phyloP scores from a whole-genome alignment of 1,140 invertebrate species.

The Chymomyza costata region DNA sequence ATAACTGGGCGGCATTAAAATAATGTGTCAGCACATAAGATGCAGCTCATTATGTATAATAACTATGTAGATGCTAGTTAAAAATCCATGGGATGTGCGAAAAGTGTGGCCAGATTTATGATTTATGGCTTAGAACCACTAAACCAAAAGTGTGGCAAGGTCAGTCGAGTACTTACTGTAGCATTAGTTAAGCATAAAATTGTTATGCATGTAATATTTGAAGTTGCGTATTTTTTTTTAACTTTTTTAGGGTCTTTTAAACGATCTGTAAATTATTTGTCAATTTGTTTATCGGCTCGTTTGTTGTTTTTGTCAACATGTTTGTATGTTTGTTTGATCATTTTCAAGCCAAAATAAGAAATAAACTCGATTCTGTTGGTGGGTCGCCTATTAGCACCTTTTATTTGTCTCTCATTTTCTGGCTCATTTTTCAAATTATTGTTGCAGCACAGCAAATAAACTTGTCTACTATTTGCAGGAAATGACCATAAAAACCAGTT shows the following conservation, averaged over 20 bases:
- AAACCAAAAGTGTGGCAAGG: conserved; percentile 26
- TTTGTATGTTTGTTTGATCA: too few relatives aligned
- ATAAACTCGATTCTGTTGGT: conserved; percentile 44
- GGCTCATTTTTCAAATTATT: conserved; percentile 32
- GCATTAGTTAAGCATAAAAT: conserved; percentile 37
- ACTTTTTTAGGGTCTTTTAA: too few relatives aligned
- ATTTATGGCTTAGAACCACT: too few relatives aligned
- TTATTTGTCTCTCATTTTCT: conserved; percentile 16
- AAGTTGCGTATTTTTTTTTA: too few relatives aligned
- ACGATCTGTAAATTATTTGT: too few relatives aligned
- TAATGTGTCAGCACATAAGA: conserved; percentile 35
- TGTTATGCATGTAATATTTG: conserved; percentile 13
- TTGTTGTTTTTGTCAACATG: too few relatives aligned
- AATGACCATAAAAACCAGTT: conserved; percentile 55
- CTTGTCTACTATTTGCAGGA: conserved; percentile 40
- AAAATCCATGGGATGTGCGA: too few relatives aligned
- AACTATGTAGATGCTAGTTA: too few relatives aligned
- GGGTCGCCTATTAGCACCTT: conserved; percentile 52
- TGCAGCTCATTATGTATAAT: conserved; percentile 6
- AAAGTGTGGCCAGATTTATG: too few relatives aligned
- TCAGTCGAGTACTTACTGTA: conserved; percentile 23
- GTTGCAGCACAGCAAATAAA: conserved; percentile 36
- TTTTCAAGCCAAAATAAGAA: neutral
- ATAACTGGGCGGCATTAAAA: conserved; percentile 35
- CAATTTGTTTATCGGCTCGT: too few relatives aligned